Conservation (phyloP, 2,888 invertebrate species). For the Troilus luridus region DNA sequence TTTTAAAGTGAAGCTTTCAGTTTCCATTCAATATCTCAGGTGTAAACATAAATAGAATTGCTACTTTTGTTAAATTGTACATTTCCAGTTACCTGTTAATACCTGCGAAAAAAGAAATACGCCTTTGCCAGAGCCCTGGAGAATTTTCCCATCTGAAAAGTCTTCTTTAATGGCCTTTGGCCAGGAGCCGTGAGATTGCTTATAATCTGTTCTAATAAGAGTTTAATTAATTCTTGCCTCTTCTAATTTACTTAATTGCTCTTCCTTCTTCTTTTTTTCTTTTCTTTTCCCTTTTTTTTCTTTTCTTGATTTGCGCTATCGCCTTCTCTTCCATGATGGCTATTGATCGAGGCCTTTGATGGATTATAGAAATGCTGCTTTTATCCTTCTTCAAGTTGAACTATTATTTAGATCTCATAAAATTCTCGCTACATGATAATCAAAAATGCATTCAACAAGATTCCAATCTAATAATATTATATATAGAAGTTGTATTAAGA, state of each 20-base stretch:
- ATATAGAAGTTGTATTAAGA: no score
- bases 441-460: no score
- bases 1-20: no score
- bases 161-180: constrained; percentile 17
- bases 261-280: neutral
- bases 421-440: no score
- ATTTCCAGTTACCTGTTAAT: neutral
- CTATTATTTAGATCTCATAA: no score
- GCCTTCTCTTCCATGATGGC: neutral
- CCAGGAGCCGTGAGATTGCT: neutral
- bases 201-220: constrained; percentile 25
- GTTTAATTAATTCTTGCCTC: constrained; percentile 20
- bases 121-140: neutral
- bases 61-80: neutral
- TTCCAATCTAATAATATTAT: no score
- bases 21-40: no score
- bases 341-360: neutral
- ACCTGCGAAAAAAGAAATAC: neutral
- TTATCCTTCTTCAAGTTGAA: neutral
- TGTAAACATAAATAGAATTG: no score
- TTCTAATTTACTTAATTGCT: constrained; percentile 29
- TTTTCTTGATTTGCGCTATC: neutral
- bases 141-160: constrained; percentile 17
- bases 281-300: neutral
- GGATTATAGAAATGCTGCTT: neutral